Percentiles rank a stretch among this genome's conserved stretches.
These are phyloP conservation scores for Gryon sp. DNA, from an alignment of 1,140 invertebrate genomes.

Conservation along the genomic window DNA sequence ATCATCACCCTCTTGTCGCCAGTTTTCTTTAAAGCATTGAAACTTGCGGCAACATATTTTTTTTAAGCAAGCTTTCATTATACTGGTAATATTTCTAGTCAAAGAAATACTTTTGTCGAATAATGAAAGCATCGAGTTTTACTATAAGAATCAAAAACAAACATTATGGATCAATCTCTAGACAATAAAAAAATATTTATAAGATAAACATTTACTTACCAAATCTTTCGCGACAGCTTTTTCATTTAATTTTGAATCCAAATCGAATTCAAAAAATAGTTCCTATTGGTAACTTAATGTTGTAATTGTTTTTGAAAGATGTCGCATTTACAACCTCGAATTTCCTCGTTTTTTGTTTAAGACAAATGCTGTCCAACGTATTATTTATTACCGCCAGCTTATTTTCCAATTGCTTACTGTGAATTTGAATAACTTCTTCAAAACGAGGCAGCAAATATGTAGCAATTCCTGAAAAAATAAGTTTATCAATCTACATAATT, in stretches of 20 bases:
- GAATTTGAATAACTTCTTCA: slow-evolving; percentile 6
- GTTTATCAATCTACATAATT: too few relatives aligned
- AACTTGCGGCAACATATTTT: slow-evolving; percentile 11
- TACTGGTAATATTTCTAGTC: slow-evolving; percentile 14
- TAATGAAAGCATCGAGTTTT: slow-evolving; percentile 10
- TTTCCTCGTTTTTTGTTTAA: not conserved
- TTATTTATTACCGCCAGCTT: not conserved
- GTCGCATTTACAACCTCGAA: slow-evolving; percentile 10
- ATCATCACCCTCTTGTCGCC: slow-evolving; percentile 1
- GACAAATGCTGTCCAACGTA: slow-evolving; percentile 9
- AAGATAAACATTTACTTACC: not conserved
- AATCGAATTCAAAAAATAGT: slow-evolving; percentile 1
- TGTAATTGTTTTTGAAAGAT: slow-evolving; percentile 12
- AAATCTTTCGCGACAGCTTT: slow-evolving; percentile 9
- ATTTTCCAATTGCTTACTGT: not conserved
- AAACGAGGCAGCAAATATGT: not conserved
- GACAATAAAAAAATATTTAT: not conserved
- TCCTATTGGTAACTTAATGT: slow-evolving; percentile 1
- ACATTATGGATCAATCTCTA: not conserved
- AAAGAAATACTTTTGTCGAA: not conserved
- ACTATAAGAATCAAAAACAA: slow-evolving; percentile 3
- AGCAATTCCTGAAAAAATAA: slow-evolving; percentile 9
- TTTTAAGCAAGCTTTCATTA: slow-evolving; percentile 1
- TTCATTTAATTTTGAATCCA: slow-evolving; percentile 7
- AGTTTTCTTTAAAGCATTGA: slow-evolving; percentile 15